A percentile compares a stretch with the other conserved stretches of the same genome.
phyloP scores from a whole-genome alignment of 2,797 vertebrate species.

The Columba guinea region DNA sequence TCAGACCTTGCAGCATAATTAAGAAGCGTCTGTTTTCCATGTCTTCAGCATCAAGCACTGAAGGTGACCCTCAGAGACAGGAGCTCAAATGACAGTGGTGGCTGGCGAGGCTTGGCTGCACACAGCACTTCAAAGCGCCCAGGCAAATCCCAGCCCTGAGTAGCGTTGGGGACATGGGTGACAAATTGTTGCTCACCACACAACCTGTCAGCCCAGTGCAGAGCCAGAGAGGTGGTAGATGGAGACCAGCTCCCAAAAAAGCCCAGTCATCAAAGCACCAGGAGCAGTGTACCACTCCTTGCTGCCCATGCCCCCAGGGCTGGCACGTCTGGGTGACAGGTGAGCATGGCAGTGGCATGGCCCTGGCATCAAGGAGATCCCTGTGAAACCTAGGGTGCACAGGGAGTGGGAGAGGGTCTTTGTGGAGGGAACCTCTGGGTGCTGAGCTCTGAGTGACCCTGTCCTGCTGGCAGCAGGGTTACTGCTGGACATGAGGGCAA shows the following conservation, averaged over 20 bases:
- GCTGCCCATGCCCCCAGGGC: background rate
- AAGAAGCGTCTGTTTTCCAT: background rate
- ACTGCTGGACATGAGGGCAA: background rate
- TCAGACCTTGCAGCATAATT: background rate
- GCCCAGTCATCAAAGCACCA: background rate
- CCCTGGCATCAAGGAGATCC: background rate
- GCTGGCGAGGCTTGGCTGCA: background rate
- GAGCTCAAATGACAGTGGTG: background rate
- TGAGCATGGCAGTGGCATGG: background rate
- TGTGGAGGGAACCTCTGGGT: background rate
- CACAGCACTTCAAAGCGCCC: background rate
- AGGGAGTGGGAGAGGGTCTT: background rate
- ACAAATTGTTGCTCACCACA: background rate
- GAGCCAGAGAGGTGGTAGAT: background rate
- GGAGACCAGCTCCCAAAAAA: background rate
- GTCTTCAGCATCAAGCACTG: background rate
- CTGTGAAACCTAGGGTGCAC: background rate
- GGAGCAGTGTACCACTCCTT: background rate
- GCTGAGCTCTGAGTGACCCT: background rate
- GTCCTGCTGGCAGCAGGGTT: rapidly evolving
- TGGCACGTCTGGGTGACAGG: rapidly evolving
- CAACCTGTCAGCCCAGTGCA: background rate
- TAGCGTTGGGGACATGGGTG: background rate
- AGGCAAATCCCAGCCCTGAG: background rate
- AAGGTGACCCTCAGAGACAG: background rate